Base-by-base conservation (phyloP, 2,888 invertebrate genomes). In the Gnatocerus cornutus region DNA sequence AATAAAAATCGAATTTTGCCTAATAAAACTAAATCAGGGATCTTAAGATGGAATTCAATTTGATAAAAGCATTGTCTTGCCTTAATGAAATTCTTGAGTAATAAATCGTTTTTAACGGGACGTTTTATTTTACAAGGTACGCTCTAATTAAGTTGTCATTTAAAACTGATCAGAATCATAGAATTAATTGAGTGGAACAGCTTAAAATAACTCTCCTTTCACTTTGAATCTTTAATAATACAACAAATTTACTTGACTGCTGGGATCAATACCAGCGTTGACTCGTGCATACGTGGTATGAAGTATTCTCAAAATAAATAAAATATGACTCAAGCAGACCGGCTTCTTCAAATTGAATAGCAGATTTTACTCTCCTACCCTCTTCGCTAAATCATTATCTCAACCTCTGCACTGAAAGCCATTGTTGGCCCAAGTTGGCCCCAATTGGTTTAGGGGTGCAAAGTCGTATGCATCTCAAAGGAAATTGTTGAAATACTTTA, bases 21-120 rank as follows among this genome's bases (percentile, higher is more conserved):
- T 46, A 46, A 46, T 59, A 59, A 59, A 59, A 59, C 10, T 45
- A 59, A 59, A 59, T 27, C 59, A 30, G 21, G 43, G 33, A 59
- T 46, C 41, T 41, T 56, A 56, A 27, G 29, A 10, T 56, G 41
- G 56, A 16, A 41, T 41, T 56, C 56, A 56, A 55, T 55, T 55
- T 43, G 43, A 43, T 56, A 56, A 41, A 56, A 56, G 56, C 43
- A 37, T 56, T 56, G 43, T 56, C 43, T 55, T 55, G 37, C 39
- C 16, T 55, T 55, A 56, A 56, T 56, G 56, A 56, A 56, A 56
- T 56, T 55, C 37, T 39, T 55, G 9, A 30, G 55, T 55, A 55
- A 46, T 55, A 37, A 55, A 55, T 39, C 55, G 55, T 16, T 55
- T 16, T 39, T 21, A 2, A 5, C 16, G 37, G 14, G 55, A 21